Evolutionary conservation across 2,113 vertebrate species (phyloP).

Genomic region (Oxyura jamaicensis): DNA sequence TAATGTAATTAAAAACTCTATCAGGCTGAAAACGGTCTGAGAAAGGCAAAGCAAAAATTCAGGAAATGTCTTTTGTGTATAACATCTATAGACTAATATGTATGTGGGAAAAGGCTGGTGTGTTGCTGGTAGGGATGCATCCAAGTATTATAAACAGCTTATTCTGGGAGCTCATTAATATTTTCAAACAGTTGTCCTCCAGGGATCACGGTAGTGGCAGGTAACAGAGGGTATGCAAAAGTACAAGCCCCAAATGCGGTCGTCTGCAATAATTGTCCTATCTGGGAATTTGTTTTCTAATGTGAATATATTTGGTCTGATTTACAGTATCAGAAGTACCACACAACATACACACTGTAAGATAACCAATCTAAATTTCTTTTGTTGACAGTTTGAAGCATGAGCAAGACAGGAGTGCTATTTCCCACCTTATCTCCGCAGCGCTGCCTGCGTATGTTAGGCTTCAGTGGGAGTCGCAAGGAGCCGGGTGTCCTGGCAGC

Average conservation of each 20-base stretch:
- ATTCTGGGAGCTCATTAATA: not conserved
- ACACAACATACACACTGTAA: rapidly evolving
- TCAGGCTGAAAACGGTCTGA: not conserved
- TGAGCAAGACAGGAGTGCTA: not conserved
- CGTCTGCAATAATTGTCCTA: not conserved
- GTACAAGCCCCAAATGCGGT: not conserved
- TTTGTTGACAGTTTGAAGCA: not conserved
- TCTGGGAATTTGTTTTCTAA: not conserved
- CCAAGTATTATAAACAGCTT: not conserved
- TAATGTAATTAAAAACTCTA: not conserved
- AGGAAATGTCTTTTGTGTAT: not conserved
- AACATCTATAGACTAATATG: not conserved
- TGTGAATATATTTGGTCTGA: rapidly evolving
- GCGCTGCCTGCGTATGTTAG: not conserved
- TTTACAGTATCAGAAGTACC: not conserved
- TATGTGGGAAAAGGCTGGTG: not conserved
- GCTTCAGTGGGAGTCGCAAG: no score
- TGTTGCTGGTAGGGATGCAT: not conserved
- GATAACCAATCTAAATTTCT: not conserved
- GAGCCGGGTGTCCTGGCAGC: not conserved
- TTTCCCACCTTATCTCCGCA: rapidly evolving
- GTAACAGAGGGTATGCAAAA: not conserved
- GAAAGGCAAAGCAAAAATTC: not conserved
- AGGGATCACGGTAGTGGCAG: not conserved
- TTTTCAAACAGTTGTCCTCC: not conserved